Percentiles rank a stretch among this genome's conserved stretches.
These are phyloP conservation scores for Frankliniella fusca DNA, from an alignment of 2,888 invertebrate genomes.

Conservation along the genomic window DNA sequence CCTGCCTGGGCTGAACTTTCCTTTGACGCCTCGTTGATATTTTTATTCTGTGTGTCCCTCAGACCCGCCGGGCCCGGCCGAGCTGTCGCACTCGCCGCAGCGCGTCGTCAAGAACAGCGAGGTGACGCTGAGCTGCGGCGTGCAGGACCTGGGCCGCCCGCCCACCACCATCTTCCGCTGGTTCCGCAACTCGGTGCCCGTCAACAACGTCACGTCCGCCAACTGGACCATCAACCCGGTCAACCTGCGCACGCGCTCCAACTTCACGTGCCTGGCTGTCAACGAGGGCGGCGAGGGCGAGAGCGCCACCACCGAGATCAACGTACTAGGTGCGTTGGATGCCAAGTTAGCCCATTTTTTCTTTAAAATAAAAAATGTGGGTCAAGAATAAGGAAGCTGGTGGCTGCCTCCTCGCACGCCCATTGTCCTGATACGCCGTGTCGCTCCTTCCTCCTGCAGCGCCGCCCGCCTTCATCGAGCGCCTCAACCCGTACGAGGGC, in stretches of 20 bases:
- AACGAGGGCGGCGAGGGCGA: conserved; percentile 79
- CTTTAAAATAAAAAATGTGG: too few relatives aligned
- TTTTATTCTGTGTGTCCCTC: conserved; percentile 35
- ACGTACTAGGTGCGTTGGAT: conserved; percentile 59
- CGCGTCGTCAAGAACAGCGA: conserved; percentile 77
- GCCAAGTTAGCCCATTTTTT: too few relatives aligned
- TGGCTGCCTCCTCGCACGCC: neutral
- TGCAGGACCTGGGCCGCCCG: conserved; percentile 79
- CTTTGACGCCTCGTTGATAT: conserved; percentile 37
- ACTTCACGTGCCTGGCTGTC: conserved; percentile 82
- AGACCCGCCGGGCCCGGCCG: conserved; percentile 84
- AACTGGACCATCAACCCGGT: conserved; percentile 80
- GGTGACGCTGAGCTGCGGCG: conserved; percentile 76
- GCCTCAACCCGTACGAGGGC: conserved; percentile 76
- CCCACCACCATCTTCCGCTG: conserved; percentile 54
- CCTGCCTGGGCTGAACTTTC: neutral
- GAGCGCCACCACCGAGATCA: conserved; percentile 62
- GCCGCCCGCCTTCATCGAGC: conserved; percentile 81
- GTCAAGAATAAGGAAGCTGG: too few relatives aligned
- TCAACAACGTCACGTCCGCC: conserved; percentile 69
- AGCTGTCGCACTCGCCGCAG: conserved; percentile 67
- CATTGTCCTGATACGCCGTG: conserved; percentile 43
- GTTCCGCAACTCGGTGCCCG: conserved; percentile 70
- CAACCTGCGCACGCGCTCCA: conserved; percentile 77
- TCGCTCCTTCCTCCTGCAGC: conserved; percentile 54